Evolutionary conservation across 1,140 invertebrate genomes (phyloP).

Genomic region (Matsumurasca onukii): DNA sequence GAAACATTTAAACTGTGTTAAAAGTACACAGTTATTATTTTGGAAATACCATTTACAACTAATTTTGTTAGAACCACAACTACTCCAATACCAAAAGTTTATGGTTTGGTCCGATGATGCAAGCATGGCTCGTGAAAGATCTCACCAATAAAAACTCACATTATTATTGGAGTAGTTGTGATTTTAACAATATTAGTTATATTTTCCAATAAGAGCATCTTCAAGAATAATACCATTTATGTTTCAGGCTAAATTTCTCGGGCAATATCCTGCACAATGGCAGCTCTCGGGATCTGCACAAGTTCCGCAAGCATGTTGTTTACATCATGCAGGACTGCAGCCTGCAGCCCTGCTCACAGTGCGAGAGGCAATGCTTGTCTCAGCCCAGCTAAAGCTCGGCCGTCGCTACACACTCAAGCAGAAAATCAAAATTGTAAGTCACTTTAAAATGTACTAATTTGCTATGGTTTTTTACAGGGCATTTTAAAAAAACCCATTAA

Average conservation of each 20-base stretch:
- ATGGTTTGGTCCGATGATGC: too few species aligned
- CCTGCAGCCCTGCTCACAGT: constrained; percentile 76
- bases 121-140: too few species aligned
- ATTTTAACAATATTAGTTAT: not conserved
- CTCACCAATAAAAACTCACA: not conserved
- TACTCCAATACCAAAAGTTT: not conserved
- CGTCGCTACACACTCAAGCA: constrained; percentile 38
- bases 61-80: not conserved
- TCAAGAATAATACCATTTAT: not conserved
- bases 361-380: constrained; percentile 77
- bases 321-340: constrained; percentile 91
- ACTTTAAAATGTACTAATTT: not conserved
- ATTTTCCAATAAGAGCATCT: not conserved
- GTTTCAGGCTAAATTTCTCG: not conserved
- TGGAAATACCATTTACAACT: not conserved
- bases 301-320: constrained; percentile 70
- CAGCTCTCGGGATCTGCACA: not conserved
- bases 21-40: not conserved
- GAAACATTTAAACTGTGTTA: not conserved
- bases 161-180: not conserved
- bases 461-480: too few species aligned
- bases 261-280: constrained; percentile 3
- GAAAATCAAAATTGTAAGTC: constrained; percentile 30
- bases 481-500: too few species aligned
- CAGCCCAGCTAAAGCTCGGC: constrained; percentile 81